Percentiles rank a stretch among this genome's conserved stretches.
Conservation (phyloP, 2,888 invertebrate genomes). For the Anticlea derivata region DNA sequence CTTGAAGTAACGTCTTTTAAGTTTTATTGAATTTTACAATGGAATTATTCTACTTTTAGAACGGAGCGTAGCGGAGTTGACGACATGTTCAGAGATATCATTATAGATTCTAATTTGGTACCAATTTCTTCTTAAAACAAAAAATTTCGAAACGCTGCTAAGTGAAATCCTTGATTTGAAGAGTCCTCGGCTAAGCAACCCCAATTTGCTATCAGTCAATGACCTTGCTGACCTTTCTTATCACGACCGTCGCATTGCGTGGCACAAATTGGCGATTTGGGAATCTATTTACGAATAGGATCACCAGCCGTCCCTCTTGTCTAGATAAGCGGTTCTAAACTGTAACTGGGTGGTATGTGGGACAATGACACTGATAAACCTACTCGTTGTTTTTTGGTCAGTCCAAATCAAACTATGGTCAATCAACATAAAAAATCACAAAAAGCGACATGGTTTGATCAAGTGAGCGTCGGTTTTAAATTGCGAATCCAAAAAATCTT, state of each 20-base stretch:
- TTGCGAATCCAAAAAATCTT: too few species aligned
- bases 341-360: background rate
- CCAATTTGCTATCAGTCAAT: conserved; percentile 19
- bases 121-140: too few species aligned
- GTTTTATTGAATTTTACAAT: conserved; percentile 4
- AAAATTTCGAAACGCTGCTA: background rate
- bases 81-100: too few species aligned
- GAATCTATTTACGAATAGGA: conserved; percentile 12
- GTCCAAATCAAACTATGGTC: too few species aligned
- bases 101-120: too few species aligned
- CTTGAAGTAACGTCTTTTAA: background rate
- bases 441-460: too few species aligned
- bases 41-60: background rate
- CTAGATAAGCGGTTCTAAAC: background rate
- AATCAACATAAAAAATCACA: too few species aligned
- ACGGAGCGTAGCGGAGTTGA: background rate
- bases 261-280: conserved; percentile 9
- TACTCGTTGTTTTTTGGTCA: too few species aligned
- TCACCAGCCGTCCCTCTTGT: conserved; percentile 5
- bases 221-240: conserved; percentile 19
- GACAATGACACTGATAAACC: background rate
- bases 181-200: conserved; percentile 7
- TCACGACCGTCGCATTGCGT: conserved; percentile 12
- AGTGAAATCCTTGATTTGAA: conserved; percentile 1
- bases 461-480: too few species aligned